Evolutionary conservation across 2,888 invertebrate species (phyloP).

Genomic region (Melanargia galathea): DNA sequence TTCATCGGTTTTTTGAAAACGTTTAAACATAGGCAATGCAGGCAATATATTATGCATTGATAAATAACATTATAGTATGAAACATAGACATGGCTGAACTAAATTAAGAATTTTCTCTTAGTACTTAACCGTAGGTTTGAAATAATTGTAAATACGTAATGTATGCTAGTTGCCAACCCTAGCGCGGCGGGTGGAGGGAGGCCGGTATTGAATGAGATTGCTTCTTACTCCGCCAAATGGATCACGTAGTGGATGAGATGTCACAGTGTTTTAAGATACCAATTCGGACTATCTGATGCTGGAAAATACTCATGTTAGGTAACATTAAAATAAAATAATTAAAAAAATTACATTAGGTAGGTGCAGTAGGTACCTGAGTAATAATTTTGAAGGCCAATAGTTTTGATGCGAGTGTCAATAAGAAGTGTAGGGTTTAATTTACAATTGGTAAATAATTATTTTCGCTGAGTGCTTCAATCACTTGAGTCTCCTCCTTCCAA

Average conservation of each 20-base stretch:
- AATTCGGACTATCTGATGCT: slow-evolving; percentile 68
- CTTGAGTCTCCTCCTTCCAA: neutral
- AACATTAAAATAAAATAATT: slow-evolving; percentile 42
- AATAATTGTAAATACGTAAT: neutral
- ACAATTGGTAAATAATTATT: no score
- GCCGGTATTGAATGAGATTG: slow-evolving; percentile 83
- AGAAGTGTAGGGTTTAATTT: no score
- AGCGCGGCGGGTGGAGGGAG: slow-evolving; percentile 50
- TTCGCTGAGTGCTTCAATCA: neutral
- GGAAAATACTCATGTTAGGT: slow-evolving; percentile 46
- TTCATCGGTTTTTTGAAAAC: no score
- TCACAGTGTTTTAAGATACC: slow-evolving; percentile 83
- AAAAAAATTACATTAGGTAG: neutral
- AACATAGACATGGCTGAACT: no score
- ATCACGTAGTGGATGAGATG: slow-evolving; percentile 84
- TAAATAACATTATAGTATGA: no score
- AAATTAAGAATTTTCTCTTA: no score
- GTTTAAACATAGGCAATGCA: no score
- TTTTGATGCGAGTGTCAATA: no score
- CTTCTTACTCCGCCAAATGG: slow-evolving; percentile 83
- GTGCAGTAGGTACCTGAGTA: no score
- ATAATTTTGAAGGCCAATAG: no score
- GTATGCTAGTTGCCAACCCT: slow-evolving; percentile 57
- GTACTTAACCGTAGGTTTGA: no score
- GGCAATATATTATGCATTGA: no score